Conservation (phyloP, 2,888 invertebrate species). For the Polyommatus icarus region DNA sequence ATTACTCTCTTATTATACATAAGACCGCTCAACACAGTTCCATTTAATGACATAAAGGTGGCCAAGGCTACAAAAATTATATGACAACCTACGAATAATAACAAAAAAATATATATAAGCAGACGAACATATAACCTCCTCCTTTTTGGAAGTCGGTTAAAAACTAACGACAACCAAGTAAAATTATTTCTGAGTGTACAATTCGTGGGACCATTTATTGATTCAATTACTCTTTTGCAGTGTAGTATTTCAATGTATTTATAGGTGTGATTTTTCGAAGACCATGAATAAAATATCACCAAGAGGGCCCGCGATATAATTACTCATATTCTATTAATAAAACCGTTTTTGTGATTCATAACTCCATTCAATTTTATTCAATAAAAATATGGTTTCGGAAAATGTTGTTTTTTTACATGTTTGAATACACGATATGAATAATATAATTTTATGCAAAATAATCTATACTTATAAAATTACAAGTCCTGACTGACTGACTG, state of each 20-base stretch:
- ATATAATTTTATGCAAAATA: no score
- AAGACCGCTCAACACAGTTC: background rate
- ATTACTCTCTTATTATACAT: background rate
- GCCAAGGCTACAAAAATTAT: background rate
- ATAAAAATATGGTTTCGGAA: background rate
- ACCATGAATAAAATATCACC: conserved; percentile 19
- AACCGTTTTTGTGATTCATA: conserved; percentile 13
- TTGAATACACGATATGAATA: background rate
- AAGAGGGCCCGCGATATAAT: conserved; percentile 12
- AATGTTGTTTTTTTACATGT: background rate
- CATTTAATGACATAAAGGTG: background rate
- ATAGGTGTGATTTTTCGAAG: conserved; percentile 10
- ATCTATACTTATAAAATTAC: no score
- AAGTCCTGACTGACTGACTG: no score
- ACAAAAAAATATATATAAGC: no score
- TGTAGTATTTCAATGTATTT: background rate
- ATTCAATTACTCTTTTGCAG: background rate
- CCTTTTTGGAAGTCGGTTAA: no score
- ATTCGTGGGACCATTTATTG: background rate
- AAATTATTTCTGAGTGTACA: no score
- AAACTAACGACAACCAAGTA: no score
- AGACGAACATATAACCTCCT: no score
- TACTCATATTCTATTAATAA: conserved; percentile 20
- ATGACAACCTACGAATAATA: no score
- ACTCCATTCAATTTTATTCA: conserved; percentile 13